Evolutionary conservation across 2,113 vertebrate species (phyloP).

Genomic region (Stegostoma tigrinum): DNA sequence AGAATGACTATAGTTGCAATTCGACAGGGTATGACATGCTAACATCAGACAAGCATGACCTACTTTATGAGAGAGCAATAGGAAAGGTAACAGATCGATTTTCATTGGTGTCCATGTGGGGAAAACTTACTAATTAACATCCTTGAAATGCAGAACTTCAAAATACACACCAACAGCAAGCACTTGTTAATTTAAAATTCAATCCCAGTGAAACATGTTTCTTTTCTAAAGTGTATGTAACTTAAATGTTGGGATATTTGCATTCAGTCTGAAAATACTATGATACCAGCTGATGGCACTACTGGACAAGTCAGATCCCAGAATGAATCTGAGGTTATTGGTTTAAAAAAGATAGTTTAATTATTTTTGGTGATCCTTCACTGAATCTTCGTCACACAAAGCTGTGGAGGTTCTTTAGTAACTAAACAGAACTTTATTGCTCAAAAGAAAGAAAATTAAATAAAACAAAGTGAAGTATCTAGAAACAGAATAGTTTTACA

Average conservation of each 20-base stretch:
- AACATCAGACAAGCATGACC: not conserved
- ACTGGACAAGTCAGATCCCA: too few relatives aligned
- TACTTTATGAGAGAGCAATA: constrained; percentile 24
- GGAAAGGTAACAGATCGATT: not conserved
- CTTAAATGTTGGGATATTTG: not conserved
- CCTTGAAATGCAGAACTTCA: not conserved
- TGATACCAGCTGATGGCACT: too few relatives aligned
- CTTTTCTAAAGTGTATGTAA: not conserved
- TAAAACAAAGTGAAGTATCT: too few relatives aligned
- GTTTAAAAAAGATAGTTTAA: too few relatives aligned
- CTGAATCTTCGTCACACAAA: too few relatives aligned
- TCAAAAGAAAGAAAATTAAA: too few relatives aligned
- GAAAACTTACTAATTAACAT: not conserved
- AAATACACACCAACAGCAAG: not conserved
- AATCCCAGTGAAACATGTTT: not conserved
- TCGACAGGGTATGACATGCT: not conserved
- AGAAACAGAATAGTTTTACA: too few relatives aligned
- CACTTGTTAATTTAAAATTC: not conserved
- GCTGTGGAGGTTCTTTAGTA: too few relatives aligned
- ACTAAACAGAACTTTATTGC: too few relatives aligned
- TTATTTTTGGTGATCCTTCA: too few relatives aligned
- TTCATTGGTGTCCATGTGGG: not conserved
- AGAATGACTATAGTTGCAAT: not conserved
- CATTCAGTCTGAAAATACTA: not conserved
- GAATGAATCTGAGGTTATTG: too few relatives aligned